Evolutionary conservation across 92 coral and sea anemone species (phyloP).

Genomic region (Porites cylindrica): DNA sequence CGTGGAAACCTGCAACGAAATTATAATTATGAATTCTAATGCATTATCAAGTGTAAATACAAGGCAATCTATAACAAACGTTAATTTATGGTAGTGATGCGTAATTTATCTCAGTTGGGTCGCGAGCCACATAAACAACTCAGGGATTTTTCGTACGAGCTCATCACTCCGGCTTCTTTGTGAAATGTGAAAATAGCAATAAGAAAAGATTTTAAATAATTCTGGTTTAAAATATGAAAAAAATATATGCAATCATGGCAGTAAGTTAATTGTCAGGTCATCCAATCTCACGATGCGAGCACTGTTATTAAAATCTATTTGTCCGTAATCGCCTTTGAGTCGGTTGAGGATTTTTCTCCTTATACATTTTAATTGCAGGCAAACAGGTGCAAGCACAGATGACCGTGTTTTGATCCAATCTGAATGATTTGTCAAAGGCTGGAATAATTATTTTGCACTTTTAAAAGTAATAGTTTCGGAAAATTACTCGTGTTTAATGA

Average conservation of each 20-base stretch:
- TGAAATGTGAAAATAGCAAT: no score
- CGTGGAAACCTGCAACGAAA: constrained; percentile 47
- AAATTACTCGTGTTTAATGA: neutral
- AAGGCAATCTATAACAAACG: constrained; percentile 29
- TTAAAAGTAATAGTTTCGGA: neutral
- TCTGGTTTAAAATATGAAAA: neutral
- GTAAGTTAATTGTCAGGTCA: constrained; percentile 10
- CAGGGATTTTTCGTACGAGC: neutral
- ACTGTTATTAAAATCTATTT: no score
- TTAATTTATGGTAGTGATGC: neutral
- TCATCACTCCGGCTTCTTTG: neutral
- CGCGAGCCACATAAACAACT: neutral
- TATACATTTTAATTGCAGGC: neutral
- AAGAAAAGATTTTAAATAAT: no score
- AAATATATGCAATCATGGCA: neutral
- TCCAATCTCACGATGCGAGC: no score
- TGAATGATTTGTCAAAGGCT: neutral
- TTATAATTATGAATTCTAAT: constrained; percentile 39
- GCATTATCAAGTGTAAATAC: constrained; percentile 34
- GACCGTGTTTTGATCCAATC: neutral
- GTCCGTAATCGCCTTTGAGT: no score
- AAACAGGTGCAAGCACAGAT: neutral
- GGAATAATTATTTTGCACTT: neutral
- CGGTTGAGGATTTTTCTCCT: no score
- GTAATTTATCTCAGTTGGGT: neutral